Conservation (phyloP, 2,888 invertebrate species). For the Patella ulyssiponensis region DNA sequence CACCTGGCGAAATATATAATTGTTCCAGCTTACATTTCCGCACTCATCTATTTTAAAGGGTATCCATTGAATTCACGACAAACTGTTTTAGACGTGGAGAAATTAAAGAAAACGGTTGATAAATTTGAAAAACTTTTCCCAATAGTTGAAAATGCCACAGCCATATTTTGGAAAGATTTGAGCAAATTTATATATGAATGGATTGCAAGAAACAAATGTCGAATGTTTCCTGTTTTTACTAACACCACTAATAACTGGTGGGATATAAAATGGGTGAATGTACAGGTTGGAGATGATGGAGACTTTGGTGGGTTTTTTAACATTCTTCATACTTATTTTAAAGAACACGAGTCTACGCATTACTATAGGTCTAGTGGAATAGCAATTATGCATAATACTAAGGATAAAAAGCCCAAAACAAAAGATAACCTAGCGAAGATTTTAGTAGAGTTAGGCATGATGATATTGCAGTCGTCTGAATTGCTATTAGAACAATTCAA, state of each 20-base stretch:
- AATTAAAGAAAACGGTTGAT: background rate
- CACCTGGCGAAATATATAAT: slow-evolving; percentile 6
- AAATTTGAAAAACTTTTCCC: background rate
- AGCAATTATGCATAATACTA: too few species aligned
- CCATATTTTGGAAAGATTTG: background rate
- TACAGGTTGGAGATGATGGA: background rate
- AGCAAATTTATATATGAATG: background rate
- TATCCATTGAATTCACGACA: background rate
- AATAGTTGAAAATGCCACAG: background rate
- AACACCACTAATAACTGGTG: background rate
- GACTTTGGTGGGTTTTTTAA: background rate
- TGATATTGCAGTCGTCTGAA: slow-evolving; percentile 24
- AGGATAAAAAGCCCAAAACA: background rate
- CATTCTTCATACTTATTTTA: background rate
- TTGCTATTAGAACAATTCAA: slow-evolving; percentile 21
- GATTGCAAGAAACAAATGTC: background rate
- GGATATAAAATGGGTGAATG: background rate
- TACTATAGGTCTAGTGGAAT: too few species aligned
- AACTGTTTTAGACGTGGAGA: background rate
- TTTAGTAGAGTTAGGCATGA: slow-evolving; percentile 30
- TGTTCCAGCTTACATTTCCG: slow-evolving; percentile 19
- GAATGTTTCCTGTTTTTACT: background rate
- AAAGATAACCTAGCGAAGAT: slow-evolving; percentile 9
- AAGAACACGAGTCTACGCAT: background rate
- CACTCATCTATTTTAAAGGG: background rate